phyloP scores from a whole-genome alignment of 2,888 invertebrate species.

The Ernsta delagoae region DNA sequence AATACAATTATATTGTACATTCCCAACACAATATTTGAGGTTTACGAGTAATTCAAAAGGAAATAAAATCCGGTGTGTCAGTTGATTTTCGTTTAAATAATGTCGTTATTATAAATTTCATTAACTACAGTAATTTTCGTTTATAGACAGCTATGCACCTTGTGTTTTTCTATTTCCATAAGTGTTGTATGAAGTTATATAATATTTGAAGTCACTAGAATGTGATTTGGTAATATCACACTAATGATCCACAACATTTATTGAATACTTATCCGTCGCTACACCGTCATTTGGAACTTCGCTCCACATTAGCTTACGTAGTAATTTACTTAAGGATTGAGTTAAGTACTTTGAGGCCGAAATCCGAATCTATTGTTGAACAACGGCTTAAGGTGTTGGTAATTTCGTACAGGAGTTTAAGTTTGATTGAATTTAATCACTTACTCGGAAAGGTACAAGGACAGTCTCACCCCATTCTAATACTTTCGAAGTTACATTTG shows the following conservation, averaged over 20 bases:
- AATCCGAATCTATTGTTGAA: constrained; percentile 56
- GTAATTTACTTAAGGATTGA: constrained; percentile 55
- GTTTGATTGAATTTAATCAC: constrained; percentile 57
- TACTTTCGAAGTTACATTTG: not conserved
- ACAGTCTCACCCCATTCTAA: constrained; percentile 10
- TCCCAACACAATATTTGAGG: too few species aligned
- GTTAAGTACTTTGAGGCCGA: constrained; percentile 56
- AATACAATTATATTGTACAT: too few species aligned
- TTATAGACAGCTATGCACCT: too few species aligned
- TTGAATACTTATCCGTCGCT: not conserved
- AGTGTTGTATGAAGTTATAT: too few species aligned
- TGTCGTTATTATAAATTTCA: too few species aligned
- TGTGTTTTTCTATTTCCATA: too few species aligned
- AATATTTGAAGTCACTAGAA: not conserved
- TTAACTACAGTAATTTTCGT: too few species aligned
- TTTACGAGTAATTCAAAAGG: too few species aligned
- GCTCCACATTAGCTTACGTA: constrained; percentile 1
- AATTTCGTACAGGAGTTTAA: constrained; percentile 52
- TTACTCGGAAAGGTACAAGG: constrained; percentile 45
- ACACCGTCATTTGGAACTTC: constrained; percentile 2
- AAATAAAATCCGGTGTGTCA: too few species aligned
- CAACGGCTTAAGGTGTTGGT: constrained; percentile 57
- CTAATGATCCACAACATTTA: not conserved
- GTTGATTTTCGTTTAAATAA: too few species aligned
- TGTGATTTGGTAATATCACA: not conserved